These are phyloP conservation scores for Pocillopora verrucosa DNA, from an alignment of 64 coral and sea anemone genomes.

Conservation along the genomic window DNA sequence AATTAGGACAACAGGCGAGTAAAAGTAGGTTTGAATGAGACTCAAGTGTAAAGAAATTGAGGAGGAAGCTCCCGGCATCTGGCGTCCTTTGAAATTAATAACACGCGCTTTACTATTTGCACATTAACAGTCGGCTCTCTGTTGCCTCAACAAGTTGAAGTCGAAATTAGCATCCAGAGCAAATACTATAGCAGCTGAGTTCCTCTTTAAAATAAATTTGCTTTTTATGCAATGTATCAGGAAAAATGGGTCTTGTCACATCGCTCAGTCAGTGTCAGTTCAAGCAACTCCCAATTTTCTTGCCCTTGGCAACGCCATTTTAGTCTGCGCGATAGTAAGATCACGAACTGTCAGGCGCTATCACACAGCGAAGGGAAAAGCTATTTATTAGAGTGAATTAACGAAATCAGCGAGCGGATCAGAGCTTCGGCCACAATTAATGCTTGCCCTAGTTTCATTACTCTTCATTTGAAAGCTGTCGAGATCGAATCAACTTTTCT, in stretches of 20 bases:
- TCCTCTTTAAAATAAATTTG: slow-evolving; percentile 37
- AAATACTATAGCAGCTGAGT: slow-evolving; percentile 61
- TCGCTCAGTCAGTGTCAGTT: slow-evolving; percentile 10
- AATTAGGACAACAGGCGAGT: not conserved
- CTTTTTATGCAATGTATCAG: slow-evolving; percentile 46
- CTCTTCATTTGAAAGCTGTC: slow-evolving; percentile 18
- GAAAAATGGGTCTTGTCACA: not conserved
- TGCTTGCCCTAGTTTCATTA: slow-evolving; percentile 27
- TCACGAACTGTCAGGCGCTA: not conserved
- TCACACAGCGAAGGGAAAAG: not conserved
- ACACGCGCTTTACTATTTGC: slow-evolving; percentile 43
- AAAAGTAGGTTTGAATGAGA: not conserved
- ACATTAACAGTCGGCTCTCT: slow-evolving; percentile 40
- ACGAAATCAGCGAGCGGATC: slow-evolving; percentile 14
- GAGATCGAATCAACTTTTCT: slow-evolving; percentile 31
- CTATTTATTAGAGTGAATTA: slow-evolving; percentile 32
- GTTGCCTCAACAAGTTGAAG: slow-evolving; percentile 22
- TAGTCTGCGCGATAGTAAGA: not conserved
- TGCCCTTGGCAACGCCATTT: not conserved
- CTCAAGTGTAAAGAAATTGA: not conserved
- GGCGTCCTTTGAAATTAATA: slow-evolving; percentile 48
- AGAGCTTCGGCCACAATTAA: slow-evolving; percentile 35
- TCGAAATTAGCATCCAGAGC: slow-evolving; percentile 32
- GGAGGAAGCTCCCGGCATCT: not conserved
- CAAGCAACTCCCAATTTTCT: not conserved